Evolutionary conservation across 2,888 invertebrate species (phyloP), one percentile per base, ranked within the genome.

Genomic region (Microplitis deprimator): DNA sequence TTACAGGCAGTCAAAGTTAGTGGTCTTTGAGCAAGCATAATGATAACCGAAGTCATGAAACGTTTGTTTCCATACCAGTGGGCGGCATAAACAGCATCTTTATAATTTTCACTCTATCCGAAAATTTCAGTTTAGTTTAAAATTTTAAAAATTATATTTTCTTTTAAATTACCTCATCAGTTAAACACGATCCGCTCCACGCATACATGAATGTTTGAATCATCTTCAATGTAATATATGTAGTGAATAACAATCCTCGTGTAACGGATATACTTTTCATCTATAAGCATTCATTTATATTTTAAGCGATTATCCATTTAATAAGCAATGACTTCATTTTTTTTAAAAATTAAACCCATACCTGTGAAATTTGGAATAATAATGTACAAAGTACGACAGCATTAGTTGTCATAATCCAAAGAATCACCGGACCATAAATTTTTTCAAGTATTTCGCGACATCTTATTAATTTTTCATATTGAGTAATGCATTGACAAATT

Each of bases 21-120:
- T 17, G 86, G 84, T 41, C 80, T 84, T 75, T 84, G 85, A 67
- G 77, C 78, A 0, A 84, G 77, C 62, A 83, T 79, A 5, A 84
- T 71, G 1, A 81, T 67, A n/a, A 86, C 41, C 6, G 80, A 83
- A 1, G 79, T 78, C 75, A 77, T 81, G 6, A 83, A 72, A 5
- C 73, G 29, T 40, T 65, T 78, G 10, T 84, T 78, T 13, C 77
- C 78, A 8, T 64, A 39, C 73, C 73, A 64, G n/a, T 65, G 17
- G 13, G 64, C 10, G 4, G 41, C 20, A 75, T 84, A 87, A 8
- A 84, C 80, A 1, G 84, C 80, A 16, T 78, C 65, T 6, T 79
- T 75, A 65, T 85, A 83, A 6, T 72, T 16, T 59, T 83, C 83
- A 20, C 84, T 83, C 86, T 87, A 62, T 29, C 8, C 16, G 59